These are phyloP conservation scores for Parochlus steinenii DNA, from an alignment of 2,888 invertebrate genomes.

Conservation along the genomic window DNA sequence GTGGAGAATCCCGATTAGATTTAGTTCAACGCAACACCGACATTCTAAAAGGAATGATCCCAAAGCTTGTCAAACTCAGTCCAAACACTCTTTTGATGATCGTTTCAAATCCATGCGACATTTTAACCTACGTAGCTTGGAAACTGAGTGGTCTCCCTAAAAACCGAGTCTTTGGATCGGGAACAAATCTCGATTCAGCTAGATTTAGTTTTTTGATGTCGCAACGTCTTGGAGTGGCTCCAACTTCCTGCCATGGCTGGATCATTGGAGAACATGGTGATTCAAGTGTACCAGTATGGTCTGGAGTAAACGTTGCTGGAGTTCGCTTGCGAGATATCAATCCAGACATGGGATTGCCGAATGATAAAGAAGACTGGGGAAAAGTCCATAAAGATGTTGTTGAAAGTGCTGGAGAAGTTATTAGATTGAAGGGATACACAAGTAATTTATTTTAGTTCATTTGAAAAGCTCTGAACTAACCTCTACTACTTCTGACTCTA, in stretches of 20 bases:
- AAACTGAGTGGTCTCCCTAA: conserved; percentile 79
- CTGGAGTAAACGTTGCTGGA: conserved; percentile 82
- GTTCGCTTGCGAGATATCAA: conserved; percentile 66
- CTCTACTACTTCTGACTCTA: too few species aligned
- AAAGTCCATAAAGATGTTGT: conserved; percentile 69
- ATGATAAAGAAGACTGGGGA: conserved; percentile 64
- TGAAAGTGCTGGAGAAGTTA: conserved; percentile 73
- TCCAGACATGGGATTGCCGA: conserved; percentile 49
- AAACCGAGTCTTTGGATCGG: conserved; percentile 77
- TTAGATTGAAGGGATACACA: conserved; percentile 76
- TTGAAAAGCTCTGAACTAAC: too few species aligned
- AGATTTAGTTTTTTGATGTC: conserved; percentile 79
- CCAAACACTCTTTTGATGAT: conserved; percentile 73
- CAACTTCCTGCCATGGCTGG: conserved; percentile 78
- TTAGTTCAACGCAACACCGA: conserved; percentile 83
- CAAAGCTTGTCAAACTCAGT: conserved; percentile 46
- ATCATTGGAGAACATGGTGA: conserved; percentile 93
- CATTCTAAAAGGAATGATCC: conserved; percentile 72
- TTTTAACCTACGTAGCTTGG: conserved; percentile 90
- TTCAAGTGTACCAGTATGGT: conserved; percentile 83
- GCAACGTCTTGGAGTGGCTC: conserved; percentile 61
- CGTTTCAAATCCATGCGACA: conserved; percentile 86
- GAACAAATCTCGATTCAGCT: conserved; percentile 85
- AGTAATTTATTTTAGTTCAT: too few species aligned
- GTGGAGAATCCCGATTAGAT: conserved; percentile 73